These are phyloP conservation scores for Mareca strepera DNA, from an alignment of 2,797 vertebrate species.

Conservation along the genomic window DNA sequence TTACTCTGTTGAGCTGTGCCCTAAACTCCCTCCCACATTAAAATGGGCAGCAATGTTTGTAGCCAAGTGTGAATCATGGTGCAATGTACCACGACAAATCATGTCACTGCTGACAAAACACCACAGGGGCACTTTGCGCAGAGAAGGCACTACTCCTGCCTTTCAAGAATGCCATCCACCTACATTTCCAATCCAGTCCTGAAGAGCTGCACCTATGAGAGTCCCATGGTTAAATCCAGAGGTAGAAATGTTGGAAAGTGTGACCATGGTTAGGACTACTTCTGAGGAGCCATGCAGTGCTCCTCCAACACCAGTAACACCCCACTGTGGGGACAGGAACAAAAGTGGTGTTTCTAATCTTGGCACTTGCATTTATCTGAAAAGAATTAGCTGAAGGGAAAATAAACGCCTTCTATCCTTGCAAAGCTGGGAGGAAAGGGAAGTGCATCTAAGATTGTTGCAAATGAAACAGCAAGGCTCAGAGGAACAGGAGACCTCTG, in stretches of 20 bases:
- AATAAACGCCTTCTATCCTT: conserved; percentile 25
- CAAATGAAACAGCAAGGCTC: conserved; percentile 46
- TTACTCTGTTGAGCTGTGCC: background rate
- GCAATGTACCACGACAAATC: rapidly evolving
- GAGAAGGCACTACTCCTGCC: background rate
- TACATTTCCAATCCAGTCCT: background rate
- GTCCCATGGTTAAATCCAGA: background rate
- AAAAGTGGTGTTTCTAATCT: conserved; percentile 1
- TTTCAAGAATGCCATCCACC: background rate
- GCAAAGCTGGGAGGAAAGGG: background rate
- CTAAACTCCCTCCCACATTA: background rate
- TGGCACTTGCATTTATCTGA: conserved; percentile 1
- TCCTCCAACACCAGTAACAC: background rate
- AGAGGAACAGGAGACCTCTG: conserved; percentile 48
- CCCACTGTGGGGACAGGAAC: background rate
- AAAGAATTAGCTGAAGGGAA: conserved; percentile 43
- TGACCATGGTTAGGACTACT: background rate
- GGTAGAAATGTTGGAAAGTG: background rate
- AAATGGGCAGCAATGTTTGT: background rate
- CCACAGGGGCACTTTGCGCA: rapidly evolving
- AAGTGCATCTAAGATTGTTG: conserved; percentile 28
- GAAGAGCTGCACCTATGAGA: background rate
- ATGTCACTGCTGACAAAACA: background rate
- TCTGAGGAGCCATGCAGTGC: background rate
- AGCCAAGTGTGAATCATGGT: background rate